Conservation (phyloP, 1,140 invertebrate species). For the Drosophila ananassae region DNA sequence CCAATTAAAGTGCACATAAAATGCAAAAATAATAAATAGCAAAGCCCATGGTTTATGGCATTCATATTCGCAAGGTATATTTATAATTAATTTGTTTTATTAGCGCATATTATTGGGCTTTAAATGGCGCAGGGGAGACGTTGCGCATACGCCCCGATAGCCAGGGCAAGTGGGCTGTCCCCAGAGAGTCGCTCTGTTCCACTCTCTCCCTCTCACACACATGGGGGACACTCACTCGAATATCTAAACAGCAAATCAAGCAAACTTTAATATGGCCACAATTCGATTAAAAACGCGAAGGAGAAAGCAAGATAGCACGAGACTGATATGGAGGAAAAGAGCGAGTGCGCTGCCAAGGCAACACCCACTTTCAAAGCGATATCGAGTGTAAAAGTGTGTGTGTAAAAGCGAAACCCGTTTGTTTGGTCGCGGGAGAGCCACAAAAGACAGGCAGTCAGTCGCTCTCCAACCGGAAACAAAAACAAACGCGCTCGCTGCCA, state of each 20-base stretch:
- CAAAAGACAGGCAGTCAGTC: slow-evolving; percentile 49
- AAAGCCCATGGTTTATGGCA: slow-evolving; percentile 35
- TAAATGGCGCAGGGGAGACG: slow-evolving; percentile 40
- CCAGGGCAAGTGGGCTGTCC: slow-evolving; percentile 72
- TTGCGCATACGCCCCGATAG: slow-evolving; percentile 72
- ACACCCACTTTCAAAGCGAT: slow-evolving; percentile 72
- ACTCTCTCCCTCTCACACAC: slow-evolving; percentile 2
- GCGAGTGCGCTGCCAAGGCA: slow-evolving; percentile 45
- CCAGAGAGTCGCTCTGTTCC: slow-evolving; percentile 38
- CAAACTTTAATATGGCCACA: slow-evolving; percentile 80
- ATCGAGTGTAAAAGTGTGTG: slow-evolving; percentile 11
- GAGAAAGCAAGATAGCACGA: slow-evolving; percentile 17
- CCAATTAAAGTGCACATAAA: slow-evolving; percentile 7
- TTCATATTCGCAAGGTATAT: slow-evolving; percentile 12
- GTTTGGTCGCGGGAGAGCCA: slow-evolving; percentile 63
- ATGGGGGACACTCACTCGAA: slow-evolving; percentile 19
- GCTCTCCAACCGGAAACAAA: slow-evolving; percentile 74
- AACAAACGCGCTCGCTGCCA: slow-evolving; percentile 46
- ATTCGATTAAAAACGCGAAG: slow-evolving; percentile 60
- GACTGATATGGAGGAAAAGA: slow-evolving; percentile 15
- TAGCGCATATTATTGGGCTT: slow-evolving; percentile 34
- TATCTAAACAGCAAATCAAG: slow-evolving; percentile 81
- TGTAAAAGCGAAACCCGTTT: slow-evolving; percentile 63
- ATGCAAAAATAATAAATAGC: slow-evolving; percentile 38
- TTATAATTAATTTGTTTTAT: slow-evolving; percentile 35